phyloP scores from a whole-genome alignment of 2,113 vertebrate species.

The Acanthisitta chloris region DNA sequence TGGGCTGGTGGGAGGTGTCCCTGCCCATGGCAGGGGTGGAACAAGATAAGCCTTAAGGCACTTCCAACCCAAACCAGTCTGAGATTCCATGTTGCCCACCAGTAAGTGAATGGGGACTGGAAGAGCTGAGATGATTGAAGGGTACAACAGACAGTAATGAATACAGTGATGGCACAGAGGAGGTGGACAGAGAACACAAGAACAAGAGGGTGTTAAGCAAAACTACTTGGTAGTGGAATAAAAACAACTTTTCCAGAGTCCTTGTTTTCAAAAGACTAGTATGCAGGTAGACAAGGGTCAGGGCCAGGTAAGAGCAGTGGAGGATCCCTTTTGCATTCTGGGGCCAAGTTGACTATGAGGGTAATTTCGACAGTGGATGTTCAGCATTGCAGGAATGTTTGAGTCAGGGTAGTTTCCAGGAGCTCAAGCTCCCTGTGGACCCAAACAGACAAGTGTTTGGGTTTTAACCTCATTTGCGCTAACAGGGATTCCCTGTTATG shows the following conservation, averaged over 20 bases:
- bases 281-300: background rate
- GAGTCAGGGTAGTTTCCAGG: background rate
- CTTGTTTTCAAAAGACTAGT: rapidly evolving
- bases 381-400: background rate
- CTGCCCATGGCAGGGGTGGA: background rate
- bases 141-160: background rate
- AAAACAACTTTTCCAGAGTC: background rate
- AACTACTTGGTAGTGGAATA: background rate
- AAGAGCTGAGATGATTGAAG: background rate
- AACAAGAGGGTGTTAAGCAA: rapidly evolving
- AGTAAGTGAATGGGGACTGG: background rate
- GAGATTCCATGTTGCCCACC: background rate
- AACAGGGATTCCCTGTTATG: background rate
- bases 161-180: background rate
- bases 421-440: background rate
- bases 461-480: background rate
- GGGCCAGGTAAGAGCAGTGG: background rate
- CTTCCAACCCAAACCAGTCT: background rate
- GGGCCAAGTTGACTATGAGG: background rate
- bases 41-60: background rate
- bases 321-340: background rate
- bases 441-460: background rate
- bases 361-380: background rate
- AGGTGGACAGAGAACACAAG: background rate
- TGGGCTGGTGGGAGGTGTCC: rapidly evolving